Conservation (phyloP, 1,140 invertebrate species). For the Scylla paramamosain region DNA sequence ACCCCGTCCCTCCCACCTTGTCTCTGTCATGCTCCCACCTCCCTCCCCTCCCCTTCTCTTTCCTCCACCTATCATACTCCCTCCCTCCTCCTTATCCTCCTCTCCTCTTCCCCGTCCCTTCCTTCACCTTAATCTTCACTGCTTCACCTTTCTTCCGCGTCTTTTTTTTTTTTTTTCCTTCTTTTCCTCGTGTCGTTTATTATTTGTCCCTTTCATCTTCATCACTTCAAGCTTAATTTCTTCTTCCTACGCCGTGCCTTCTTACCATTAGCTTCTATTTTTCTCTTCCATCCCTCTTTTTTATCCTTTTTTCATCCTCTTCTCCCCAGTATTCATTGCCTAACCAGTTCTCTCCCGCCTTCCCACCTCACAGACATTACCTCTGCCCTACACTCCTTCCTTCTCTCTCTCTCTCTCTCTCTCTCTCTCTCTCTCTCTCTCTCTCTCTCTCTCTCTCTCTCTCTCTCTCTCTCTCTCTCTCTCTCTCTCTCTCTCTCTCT, state of each 20-base stretch:
- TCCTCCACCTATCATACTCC: background rate
- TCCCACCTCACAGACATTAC: no score
- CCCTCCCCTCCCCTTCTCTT: background rate
- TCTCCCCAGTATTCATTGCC: background rate
- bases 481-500: no score
- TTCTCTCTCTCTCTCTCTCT: no score
- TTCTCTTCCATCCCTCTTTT: background rate
- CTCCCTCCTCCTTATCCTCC: background rate
- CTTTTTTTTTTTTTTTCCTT: background rate
- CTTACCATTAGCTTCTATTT: conserved; percentile 1
- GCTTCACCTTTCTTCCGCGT: background rate
- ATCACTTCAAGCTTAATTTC: conserved; percentile 22
- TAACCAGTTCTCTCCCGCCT: no score
- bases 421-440: no score
- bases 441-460: no score
- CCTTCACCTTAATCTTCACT: background rate
- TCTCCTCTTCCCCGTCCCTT: background rate
- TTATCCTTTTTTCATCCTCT: background rate
- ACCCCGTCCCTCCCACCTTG: background rate
- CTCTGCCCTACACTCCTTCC: no score
- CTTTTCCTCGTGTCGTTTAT: background rate
- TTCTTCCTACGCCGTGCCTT: background rate
- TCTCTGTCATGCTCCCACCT: background rate
- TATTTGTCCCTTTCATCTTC: background rate
- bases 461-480: no score